Conservation (phyloP, 2,113 vertebrate genomes). For the Chiloscyllium plagiosum region DNA sequence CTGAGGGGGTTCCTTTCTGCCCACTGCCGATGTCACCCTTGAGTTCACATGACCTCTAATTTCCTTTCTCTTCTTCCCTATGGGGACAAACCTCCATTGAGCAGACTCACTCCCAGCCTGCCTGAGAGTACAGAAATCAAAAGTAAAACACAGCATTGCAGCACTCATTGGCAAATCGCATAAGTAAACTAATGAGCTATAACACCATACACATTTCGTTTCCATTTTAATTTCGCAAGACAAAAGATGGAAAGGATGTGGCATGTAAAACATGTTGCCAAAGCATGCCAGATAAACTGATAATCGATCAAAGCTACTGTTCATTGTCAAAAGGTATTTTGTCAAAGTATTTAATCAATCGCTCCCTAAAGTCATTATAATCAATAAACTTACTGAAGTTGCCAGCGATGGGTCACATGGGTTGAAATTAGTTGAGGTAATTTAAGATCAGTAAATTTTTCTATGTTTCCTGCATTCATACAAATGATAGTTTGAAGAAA, state of each 20-base stretch:
- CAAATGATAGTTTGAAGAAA: neutral
- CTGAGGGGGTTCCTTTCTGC: neutral
- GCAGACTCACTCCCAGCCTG: neutral
- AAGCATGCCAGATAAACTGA: neutral
- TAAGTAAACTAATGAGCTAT: neutral
- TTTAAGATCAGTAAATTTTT: neutral
- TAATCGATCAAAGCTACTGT: neutral
- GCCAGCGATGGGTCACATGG: neutral
- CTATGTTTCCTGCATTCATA: neutral
- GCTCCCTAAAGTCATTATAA: neutral
- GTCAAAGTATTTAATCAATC: neutral
- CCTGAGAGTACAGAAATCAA: conserved; percentile 1
- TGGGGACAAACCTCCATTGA: neutral
- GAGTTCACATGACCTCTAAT: neutral
- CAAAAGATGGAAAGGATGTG: neutral
- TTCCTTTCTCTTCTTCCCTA: neutral
- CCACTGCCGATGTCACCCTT: neutral
- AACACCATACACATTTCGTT: neutral
- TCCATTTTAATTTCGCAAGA: neutral
- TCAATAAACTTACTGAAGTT: neutral
- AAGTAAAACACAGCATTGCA: neutral
- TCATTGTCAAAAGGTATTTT: neutral
- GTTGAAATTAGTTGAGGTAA: too few relatives aligned
- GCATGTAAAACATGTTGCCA: neutral
- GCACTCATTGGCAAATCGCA: neutral